Evolutionary conservation across 1,140 invertebrate genomes (phyloP).

Genomic region (Drosophila saltans): DNA sequence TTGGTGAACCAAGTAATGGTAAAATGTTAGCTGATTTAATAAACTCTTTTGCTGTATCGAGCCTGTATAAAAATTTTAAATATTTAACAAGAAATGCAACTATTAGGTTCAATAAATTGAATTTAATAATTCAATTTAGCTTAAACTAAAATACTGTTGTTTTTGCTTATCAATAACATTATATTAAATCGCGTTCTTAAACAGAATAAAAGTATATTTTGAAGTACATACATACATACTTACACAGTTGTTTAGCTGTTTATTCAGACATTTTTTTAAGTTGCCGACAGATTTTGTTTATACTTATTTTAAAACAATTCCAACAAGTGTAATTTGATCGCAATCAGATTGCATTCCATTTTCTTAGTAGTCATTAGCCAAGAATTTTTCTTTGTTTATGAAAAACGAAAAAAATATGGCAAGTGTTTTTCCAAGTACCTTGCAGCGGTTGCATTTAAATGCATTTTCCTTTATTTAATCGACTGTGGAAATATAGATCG

Average conservation of each 20-base stretch:
- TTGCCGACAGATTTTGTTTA: constrained; percentile 10
- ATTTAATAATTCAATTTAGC: no score
- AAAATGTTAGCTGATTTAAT: background rate
- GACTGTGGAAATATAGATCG: constrained; percentile 58
- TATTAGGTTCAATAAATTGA: no score
- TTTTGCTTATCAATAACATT: no score
- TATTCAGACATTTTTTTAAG: background rate
- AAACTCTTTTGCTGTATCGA: background rate
- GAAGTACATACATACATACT: no score
- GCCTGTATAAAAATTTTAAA: no score
- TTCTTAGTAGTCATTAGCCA: constrained; percentile 1
- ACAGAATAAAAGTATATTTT: no score
- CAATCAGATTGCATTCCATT: constrained; percentile 1
- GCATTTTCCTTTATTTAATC: constrained; percentile 59
- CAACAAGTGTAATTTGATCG: constrained; percentile 10
- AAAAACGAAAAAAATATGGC: background rate
- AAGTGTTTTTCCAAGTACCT: constrained; percentile 41
- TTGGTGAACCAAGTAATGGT: background rate
- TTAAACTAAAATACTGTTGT: no score
- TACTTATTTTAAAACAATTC: constrained; percentile 9
- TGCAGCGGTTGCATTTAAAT: constrained; percentile 29
- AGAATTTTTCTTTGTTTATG: constrained; percentile 3
- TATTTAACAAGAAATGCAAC: no score
- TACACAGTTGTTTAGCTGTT: no score
- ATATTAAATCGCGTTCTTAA: no score